A percentile compares a stretch with the other conserved stretches of the same genome.
Evolutionary conservation across 2,113 vertebrate species (phyloP).

Genomic region (Eulemur rufifrons): DNA sequence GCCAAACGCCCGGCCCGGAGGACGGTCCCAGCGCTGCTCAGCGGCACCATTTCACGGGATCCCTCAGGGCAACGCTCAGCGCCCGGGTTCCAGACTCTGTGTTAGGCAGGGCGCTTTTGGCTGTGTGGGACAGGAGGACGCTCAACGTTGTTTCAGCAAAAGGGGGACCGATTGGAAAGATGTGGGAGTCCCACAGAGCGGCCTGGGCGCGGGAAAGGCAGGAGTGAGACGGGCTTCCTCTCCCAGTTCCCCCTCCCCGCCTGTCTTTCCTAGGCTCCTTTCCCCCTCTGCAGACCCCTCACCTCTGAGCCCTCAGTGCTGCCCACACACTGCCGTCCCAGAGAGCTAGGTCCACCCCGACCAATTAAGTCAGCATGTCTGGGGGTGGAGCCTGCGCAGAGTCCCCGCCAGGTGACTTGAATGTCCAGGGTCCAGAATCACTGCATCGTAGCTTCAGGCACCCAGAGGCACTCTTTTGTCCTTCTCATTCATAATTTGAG

Average conservation of each 20-base stretch:
- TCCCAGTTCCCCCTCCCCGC: neutral
- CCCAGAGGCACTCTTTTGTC: too few relatives aligned
- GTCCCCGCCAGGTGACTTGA: neutral
- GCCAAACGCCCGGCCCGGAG: neutral
- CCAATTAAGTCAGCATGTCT: neutral
- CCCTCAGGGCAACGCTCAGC: fast-evolving
- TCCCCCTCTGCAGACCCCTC: neutral
- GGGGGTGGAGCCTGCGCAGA: neutral
- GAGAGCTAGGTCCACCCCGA: neutral
- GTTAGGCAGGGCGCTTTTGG: neutral
- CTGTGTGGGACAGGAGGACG: neutral
- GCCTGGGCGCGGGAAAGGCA: neutral
- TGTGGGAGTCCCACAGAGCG: neutral
- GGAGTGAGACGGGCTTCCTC: neutral
- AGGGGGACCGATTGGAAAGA: neutral
- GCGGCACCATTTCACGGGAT: neutral
- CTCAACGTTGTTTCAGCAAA: neutral
- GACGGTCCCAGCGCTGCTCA: neutral
- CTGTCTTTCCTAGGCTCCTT: neutral
- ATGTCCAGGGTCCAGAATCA: fast-evolving
- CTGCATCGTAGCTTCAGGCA: fast-evolving
- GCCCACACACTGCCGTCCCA: neutral
- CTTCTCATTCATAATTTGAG: neutral
- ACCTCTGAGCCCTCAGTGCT: too few relatives aligned
- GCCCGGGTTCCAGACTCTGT: neutral